Evolutionary conservation across 2,888 invertebrate species (phyloP), one percentile per base, ranked within the genome.

Genomic region (Standfussiana lucernea): DNA sequence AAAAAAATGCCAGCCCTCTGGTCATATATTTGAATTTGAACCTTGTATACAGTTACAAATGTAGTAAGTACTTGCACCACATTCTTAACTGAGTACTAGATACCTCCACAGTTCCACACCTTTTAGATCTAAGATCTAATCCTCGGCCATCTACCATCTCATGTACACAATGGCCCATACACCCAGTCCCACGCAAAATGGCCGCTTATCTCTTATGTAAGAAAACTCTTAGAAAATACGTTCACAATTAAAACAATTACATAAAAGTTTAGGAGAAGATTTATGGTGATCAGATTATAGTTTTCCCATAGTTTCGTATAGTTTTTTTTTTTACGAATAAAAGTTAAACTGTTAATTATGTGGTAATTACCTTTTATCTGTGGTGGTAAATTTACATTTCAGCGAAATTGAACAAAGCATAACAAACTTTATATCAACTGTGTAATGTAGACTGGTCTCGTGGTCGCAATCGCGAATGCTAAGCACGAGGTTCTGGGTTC

Each of bases 131-230:
- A 18, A 7, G 32, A 84, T 83, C 86, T 84, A 67, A 84, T 86
- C 84, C 37, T 10, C 37, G n/a, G n/a, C 69, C 74, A 83, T 86
- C 86, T 62, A n/a, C 73, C 83, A 79, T 75, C 84, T 83, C 70
- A 64, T 59, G 61, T 28, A 70, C 67, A 77, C 86, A 81, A 79
- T 80, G 69, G 83, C 47, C 77, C 67, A 77, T 78, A n/a, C n/a
- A n/a, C n/a, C n/a, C n/a, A n/a, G n/a, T 90, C 89, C 77, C 89
- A 87, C 78, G 75, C 70, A 85, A 89, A 84, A 90, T 86, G 67
- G 28, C 64, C 74, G 86, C 81, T 56, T 80, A 88, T 82, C 24
- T 40, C 18, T 82, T 86, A 86, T 50, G 66, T 84, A 88, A 87
- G 71, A 72, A 40, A 75, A 56, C n/a, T 67, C 76, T 76, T 75